Percentiles rank a stretch among this genome's conserved stretches.
Conservation (phyloP, 2,888 invertebrate species). For the Physocephala rufipes region DNA sequence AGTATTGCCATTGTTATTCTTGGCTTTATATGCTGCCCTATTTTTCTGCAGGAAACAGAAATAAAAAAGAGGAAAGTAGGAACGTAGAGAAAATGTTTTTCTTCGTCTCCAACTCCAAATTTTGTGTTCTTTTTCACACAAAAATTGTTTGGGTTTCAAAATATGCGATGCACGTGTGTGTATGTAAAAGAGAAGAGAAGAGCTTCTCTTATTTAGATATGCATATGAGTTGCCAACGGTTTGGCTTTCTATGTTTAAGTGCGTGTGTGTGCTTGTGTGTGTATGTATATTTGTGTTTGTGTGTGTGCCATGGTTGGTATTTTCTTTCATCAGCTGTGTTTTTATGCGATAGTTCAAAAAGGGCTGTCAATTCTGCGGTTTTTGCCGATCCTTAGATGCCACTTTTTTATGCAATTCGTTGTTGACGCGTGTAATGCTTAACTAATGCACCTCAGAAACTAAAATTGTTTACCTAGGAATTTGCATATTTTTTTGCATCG, state of each 20-base stretch:
- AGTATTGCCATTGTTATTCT: background rate
- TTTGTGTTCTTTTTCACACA: constrained; percentile 1
- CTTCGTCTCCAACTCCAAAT: too few species aligned
- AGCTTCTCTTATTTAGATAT: background rate
- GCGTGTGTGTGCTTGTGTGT: constrained; percentile 5
- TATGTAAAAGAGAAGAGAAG: background rate
- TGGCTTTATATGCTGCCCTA: too few species aligned
- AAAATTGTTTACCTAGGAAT: background rate
- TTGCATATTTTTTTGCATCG: too few species aligned
- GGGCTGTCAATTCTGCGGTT: background rate
- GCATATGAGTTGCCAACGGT: background rate
- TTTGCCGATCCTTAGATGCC: background rate
- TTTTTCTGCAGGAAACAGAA: too few species aligned
- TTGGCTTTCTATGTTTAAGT: background rate
- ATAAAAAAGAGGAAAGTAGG: too few species aligned
- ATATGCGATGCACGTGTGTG: too few species aligned
- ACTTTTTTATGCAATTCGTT: constrained; percentile 18
- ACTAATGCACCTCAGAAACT: constrained; percentile 21
- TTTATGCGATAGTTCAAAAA: background rate
- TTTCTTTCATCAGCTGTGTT: constrained; percentile 21
- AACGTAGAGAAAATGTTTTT: too few species aligned
- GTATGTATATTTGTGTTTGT: constrained; percentile 6
- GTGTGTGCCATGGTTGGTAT: background rate
- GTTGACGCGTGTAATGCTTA: constrained; percentile 19
- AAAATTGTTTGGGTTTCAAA: background rate